These are phyloP conservation scores for Lepilemur septentrionalis DNA, from an alignment of 2,797 vertebrate genomes.

Conservation along the genomic window DNA sequence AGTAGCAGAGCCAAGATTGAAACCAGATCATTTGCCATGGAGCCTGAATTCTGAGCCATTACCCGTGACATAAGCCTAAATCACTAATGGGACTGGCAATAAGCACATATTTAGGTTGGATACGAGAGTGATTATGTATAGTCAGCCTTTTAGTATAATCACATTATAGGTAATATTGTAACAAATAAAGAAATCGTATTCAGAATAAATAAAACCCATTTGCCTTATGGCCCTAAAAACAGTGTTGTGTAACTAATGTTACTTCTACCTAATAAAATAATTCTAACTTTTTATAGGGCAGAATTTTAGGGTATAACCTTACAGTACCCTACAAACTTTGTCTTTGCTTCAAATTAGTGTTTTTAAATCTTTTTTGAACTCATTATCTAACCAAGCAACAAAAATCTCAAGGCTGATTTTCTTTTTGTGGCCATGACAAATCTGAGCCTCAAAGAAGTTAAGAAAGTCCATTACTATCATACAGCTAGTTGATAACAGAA, in stretches of 20 bases:
- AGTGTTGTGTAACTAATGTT: background rate
- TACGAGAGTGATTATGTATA: background rate
- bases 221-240: background rate
- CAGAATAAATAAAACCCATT: background rate
- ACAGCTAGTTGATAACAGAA: background rate
- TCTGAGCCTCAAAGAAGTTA: background rate
- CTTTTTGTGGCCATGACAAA: background rate
- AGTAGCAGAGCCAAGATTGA: background rate
- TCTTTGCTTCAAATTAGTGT: background rate
- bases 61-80: background rate
- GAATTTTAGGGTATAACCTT: background rate
- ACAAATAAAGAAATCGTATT: background rate
- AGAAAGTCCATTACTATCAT: background rate
- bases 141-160: background rate
- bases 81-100: background rate
- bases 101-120: background rate
- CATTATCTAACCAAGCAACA: background rate
- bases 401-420: background rate
- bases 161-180: background rate
- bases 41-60: background rate
- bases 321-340: background rate
- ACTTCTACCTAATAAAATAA: background rate
- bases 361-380: background rate
- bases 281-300: background rate
- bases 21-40: background rate